Conservation (phyloP, 2,113 vertebrate genomes). For the Calypte anna region DNA sequence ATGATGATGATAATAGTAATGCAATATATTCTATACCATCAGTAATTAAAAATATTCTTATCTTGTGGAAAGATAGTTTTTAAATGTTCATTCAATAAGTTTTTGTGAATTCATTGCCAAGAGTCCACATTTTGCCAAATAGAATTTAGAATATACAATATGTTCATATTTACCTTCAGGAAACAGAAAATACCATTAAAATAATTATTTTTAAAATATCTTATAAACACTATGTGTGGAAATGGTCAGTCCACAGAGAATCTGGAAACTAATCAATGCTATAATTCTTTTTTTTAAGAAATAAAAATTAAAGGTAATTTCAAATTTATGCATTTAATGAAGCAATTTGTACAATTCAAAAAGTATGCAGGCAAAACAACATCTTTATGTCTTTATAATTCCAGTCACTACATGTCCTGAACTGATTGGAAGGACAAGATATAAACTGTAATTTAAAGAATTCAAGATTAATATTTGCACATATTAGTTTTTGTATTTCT, state of each 20-base stretch:
- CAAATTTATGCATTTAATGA: neutral
- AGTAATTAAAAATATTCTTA: neutral
- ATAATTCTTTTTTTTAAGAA: neutral
- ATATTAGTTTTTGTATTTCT: neutral
- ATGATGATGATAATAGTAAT: neutral
- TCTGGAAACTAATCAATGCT: neutral
- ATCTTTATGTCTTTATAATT: neutral
- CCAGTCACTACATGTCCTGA: neutral
- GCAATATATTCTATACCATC: neutral
- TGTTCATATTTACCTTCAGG: neutral
- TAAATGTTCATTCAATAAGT: neutral
- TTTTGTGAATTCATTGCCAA: neutral
- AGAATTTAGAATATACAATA: neutral
- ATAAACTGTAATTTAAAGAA: neutral
- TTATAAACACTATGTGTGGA: neutral
- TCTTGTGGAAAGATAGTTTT: neutral
- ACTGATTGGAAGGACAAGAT: neutral
- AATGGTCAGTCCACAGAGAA: neutral
- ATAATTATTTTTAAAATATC: neutral
- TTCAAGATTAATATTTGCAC: neutral
- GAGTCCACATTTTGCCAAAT: neutral
- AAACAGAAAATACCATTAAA: neutral
- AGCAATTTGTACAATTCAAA: accelerated
- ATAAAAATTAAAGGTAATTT: neutral
- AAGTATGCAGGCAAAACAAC: neutral